Percentiles rank a stretch among this genome's conserved stretches.
Evolutionary conservation across 1,140 invertebrate genomes (phyloP).

Genomic region (Eurytemora carolleeae): DNA sequence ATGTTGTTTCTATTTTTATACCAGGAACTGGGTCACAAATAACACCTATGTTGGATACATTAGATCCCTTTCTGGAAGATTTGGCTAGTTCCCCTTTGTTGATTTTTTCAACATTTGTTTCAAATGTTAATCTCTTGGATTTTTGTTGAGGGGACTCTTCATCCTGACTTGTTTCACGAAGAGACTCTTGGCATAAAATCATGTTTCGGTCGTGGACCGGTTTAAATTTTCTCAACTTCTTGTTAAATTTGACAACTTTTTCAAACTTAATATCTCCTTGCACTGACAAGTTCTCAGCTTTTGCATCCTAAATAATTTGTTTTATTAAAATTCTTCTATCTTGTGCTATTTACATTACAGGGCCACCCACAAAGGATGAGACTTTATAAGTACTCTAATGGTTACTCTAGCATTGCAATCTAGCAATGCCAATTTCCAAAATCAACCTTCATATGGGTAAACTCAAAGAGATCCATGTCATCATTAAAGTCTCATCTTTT

Average conservation of each 20-base stretch:
- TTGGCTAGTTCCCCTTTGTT: too few relatives aligned
- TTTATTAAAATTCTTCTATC: neutral
- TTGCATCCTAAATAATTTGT: neutral
- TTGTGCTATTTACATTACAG: neutral
- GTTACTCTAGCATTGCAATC: too few relatives aligned
- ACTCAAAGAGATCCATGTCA: neutral
- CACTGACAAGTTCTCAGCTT: neutral
- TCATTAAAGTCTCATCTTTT: neutral
- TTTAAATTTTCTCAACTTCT: neutral
- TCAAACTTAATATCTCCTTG: neutral
- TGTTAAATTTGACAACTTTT: neutral
- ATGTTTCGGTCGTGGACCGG: neutral
- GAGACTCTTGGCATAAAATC: neutral
- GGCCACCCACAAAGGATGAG: neutral
- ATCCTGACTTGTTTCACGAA: neutral
- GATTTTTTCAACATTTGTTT: too few relatives aligned
- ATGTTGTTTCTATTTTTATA: too few relatives aligned
- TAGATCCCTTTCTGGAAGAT: too few relatives aligned
- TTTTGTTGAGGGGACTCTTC: too few relatives aligned
- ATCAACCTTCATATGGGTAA: too few relatives aligned
- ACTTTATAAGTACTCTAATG: neutral
- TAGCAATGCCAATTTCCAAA: too few relatives aligned
- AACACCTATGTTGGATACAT: too few relatives aligned
- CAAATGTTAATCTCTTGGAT: too few relatives aligned
- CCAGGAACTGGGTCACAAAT: too few relatives aligned